Conservation (phyloP, 2,113 vertebrate species). For the Vidua macroura region DNA sequence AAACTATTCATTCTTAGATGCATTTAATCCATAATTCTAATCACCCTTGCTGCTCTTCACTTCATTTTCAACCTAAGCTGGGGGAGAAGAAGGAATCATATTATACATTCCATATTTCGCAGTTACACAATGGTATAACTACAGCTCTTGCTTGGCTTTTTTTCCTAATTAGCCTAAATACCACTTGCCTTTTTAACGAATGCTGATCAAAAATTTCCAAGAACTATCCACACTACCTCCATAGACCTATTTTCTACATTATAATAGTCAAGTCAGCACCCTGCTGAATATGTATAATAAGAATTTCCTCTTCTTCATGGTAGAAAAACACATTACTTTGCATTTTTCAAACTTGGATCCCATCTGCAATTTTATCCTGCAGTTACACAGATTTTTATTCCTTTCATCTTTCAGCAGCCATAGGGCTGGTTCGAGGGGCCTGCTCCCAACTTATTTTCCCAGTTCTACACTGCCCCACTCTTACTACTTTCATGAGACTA, state of each 20-base stretch:
- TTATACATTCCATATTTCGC: background rate
- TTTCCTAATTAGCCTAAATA: background rate
- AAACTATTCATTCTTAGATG: background rate
- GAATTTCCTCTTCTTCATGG: background rate
- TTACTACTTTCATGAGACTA: background rate
- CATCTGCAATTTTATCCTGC: constrained; percentile 19
- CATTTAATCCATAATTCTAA: background rate
- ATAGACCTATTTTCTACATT: background rate
- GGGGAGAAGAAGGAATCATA: background rate
- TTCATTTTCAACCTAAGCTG: background rate
- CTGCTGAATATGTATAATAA: background rate
- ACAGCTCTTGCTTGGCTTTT: background rate
- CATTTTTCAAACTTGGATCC: constrained; percentile 31
- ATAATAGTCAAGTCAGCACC: constrained; percentile 28
- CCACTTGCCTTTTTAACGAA: background rate
- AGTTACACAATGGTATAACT: background rate
- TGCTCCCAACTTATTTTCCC: background rate
- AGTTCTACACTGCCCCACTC: background rate
- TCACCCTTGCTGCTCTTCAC: background rate
- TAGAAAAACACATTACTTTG: constrained; percentile 24
- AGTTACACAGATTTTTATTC: background rate
- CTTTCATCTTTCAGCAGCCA: constrained; percentile 42
- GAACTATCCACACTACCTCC: background rate
- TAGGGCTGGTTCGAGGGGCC: background rate
- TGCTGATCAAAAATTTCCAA: background rate